Evolutionary conservation across 2,113 vertebrate species (phyloP).

Genomic region (Petrocephalus zakoni): DNA sequence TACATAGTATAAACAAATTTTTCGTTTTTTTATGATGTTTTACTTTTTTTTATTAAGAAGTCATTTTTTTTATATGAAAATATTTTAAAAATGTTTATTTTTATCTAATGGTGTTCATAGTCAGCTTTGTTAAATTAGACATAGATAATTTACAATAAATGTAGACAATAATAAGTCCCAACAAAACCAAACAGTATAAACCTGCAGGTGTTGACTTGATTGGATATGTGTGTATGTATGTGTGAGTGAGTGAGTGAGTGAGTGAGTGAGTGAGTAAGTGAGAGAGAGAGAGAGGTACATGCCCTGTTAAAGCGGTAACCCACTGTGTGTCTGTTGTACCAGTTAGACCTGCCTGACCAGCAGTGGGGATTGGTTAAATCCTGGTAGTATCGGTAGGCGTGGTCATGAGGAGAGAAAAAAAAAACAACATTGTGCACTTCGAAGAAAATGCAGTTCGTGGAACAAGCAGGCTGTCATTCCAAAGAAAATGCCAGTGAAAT

Average conservation of each 20-base stretch:
- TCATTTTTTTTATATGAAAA: not conserved
- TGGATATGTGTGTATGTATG: not conserved
- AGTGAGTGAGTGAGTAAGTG: not conserved
- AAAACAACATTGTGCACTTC: not conserved
- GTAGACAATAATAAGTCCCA: not conserved
- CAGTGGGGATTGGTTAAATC: not conserved
- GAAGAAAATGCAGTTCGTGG: not conserved
- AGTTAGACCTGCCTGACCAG: constrained; percentile 6
- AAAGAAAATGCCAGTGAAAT: not conserved
- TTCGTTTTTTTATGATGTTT: not conserved
- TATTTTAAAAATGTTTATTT: not conserved
- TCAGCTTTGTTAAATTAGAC: not conserved
- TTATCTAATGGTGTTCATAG: not conserved
- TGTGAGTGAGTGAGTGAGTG: not conserved
- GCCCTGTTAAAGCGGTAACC: not conserved
- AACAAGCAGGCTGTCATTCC: not conserved
- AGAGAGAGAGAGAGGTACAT: not conserved
- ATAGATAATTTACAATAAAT: not conserved
- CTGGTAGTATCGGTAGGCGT: constrained; percentile 23
- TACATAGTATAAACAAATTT: not conserved
- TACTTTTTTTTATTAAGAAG: not conserved
- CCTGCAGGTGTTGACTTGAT: not conserved
- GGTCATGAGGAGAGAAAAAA: not conserved
- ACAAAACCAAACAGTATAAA: not conserved
- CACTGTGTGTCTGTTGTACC: not conserved